Conservation (phyloP, 2,797 vertebrate species). For the Phrynocephalus vlangalii region DNA sequence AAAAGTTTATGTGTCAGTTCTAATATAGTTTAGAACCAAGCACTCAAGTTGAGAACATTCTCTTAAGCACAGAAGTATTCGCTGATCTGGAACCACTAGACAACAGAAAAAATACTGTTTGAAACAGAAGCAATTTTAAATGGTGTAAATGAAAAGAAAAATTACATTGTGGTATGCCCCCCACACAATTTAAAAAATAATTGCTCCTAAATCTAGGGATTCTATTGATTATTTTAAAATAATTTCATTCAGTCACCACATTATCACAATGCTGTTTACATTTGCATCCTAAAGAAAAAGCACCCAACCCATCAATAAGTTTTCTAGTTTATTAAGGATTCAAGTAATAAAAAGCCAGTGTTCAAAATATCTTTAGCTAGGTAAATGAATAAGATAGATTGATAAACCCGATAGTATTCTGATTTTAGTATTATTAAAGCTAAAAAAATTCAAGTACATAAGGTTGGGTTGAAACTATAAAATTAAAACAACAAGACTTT, state of each 20-base stretch:
- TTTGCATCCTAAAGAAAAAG: constrained; percentile 2
- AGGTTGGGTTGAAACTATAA: background rate
- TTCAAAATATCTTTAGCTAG: background rate
- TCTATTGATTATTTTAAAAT: constrained; percentile 5
- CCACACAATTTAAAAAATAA: background rate
- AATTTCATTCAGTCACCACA: constrained; percentile 22
- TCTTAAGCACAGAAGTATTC: background rate
- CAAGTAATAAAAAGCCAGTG: background rate
- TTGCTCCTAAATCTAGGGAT: constrained; percentile 12
- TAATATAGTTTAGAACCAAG: background rate
- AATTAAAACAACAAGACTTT: too few species aligned
- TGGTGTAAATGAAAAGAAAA: background rate
- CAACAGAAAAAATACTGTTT: constrained; percentile 10
- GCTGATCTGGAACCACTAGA: background rate
- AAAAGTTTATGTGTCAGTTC: background rate
- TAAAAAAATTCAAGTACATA: background rate
- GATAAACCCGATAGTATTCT: background rate
- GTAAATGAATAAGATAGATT: background rate
- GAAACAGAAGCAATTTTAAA: background rate
- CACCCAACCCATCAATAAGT: background rate
- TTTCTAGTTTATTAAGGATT: background rate
- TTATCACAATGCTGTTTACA: background rate
- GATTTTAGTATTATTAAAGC: background rate
- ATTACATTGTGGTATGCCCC: background rate
- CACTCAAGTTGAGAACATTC: background rate